A percentile compares a stretch with the other conserved stretches of the same genome.
phyloP scores from a whole-genome alignment of 2,113 vertebrate species.

The Phocoena sinus region DNA sequence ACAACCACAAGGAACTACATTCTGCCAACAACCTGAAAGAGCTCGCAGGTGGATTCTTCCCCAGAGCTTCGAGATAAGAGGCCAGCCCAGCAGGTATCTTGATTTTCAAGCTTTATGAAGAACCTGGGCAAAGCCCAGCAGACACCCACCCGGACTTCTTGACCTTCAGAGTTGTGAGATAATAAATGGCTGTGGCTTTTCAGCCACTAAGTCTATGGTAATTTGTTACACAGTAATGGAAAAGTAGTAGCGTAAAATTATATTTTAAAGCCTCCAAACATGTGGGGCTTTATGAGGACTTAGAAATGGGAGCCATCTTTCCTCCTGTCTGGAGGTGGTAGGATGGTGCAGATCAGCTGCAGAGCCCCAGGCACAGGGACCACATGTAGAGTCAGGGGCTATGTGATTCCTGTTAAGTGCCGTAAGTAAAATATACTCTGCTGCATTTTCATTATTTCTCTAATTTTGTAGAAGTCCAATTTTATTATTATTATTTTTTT shows the following conservation, averaged over 20 bases:
- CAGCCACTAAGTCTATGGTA: not conserved
- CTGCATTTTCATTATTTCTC: constrained; percentile 38
- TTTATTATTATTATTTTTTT: not conserved
- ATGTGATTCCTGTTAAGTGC: not conserved
- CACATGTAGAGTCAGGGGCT: not conserved
- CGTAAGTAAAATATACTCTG: not conserved
- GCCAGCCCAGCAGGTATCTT: not conserved
- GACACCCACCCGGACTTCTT: not conserved
- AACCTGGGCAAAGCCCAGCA: not conserved
- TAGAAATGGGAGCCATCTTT: not conserved
- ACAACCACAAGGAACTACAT: not conserved
- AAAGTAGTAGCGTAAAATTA: not conserved
- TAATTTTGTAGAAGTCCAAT: not conserved
- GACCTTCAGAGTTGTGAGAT: not conserved
- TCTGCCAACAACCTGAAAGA: not conserved
- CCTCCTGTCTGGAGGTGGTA: not conserved
- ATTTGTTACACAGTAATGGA: not conserved
- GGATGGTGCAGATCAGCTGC: not conserved
- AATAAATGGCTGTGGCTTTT: not conserved
- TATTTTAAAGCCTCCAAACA: not conserved
- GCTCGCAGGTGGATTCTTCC: not conserved
- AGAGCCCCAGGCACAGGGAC: not conserved
- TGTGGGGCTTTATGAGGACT: not conserved
- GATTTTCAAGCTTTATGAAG: not conserved
- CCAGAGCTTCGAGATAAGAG: not conserved